Evolutionary conservation across 1,140 invertebrate genomes (phyloP).

Genomic region (Coenobita brevimanus): DNA sequence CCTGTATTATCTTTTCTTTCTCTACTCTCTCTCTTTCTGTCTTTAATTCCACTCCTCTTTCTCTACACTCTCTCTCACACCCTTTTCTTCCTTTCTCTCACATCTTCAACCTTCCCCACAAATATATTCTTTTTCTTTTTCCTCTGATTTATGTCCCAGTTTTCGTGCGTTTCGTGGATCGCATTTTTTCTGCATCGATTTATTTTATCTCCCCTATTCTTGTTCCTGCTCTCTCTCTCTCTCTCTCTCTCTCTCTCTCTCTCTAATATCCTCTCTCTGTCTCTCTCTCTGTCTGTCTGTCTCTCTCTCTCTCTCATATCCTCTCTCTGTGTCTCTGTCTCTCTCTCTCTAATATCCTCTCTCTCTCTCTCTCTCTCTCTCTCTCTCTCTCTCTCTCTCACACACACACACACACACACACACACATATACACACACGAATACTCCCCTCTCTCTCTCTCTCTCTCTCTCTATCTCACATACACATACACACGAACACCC

Average conservation of each 20-base stretch:
- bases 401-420: too few species aligned
- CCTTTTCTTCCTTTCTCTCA: neutral
- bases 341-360: neutral
- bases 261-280: neutral
- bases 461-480: too few species aligned
- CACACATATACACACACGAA: too few species aligned
- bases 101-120: neutral
- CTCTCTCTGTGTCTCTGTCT: too few species aligned
- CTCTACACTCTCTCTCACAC: neutral
- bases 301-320: too few species aligned
- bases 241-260: neutral
- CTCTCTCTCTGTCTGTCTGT: neutral
- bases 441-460: too few species aligned
- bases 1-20: too few species aligned
- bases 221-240: neutral
- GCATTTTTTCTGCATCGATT: neutral
- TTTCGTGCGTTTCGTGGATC: neutral
- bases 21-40: too few species aligned
- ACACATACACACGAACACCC: too few species aligned
- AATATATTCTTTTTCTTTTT: neutral
- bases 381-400: conserved; percentile 7
- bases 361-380: neutral
- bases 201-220: neutral
- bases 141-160: neutral
- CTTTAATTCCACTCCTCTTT: too few species aligned